Percentiles rank a stretch among this genome's conserved stretches.
phyloP scores from a whole-genome alignment of 92 coral and sea anemone species.

The Pocillopora grandis region DNA sequence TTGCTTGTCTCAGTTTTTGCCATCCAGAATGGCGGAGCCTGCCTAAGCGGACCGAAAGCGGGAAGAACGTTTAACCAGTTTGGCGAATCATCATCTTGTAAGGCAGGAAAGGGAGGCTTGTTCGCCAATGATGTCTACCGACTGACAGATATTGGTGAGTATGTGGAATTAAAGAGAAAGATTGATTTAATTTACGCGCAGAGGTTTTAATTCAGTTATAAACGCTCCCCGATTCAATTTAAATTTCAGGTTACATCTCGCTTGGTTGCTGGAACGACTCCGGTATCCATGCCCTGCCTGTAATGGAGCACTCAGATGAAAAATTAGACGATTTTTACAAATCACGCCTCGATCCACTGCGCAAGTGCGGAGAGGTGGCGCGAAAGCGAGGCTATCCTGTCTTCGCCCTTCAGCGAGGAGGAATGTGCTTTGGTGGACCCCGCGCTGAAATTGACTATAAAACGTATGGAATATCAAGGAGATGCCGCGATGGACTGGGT shows the following conservation, averaged over 20 bases:
- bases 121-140: conserved; percentile 78
- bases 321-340: conserved; percentile 68
- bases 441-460: conserved; percentile 66
- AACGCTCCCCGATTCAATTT: not conserved
- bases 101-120: conserved; percentile 77
- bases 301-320: conserved; percentile 78
- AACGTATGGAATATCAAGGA: conserved; percentile 82
- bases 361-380: conserved; percentile 88
- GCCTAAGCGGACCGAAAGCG: conserved; percentile 79
- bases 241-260: conserved; percentile 61
- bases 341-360: conserved; percentile 64
- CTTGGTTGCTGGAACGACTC: conserved; percentile 91
- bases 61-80: conserved; percentile 68
- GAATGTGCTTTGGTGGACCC: conserved; percentile 87
- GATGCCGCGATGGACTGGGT: conserved; percentile 79
- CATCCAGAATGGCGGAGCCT: conserved; percentile 91
- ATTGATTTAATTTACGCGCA: no score
- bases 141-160: conserved; percentile 69
- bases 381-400: conserved; percentile 78
- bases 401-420: conserved; percentile 91
- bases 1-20: conserved; percentile 69
- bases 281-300: conserved; percentile 54
- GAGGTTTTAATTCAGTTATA: not conserved
- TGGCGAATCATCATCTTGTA: conserved; percentile 80
- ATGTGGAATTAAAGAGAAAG: not conserved